These are phyloP conservation scores for Andricus quercusramuli DNA, from an alignment of 2,888 invertebrate species.

Conservation along the genomic window DNA sequence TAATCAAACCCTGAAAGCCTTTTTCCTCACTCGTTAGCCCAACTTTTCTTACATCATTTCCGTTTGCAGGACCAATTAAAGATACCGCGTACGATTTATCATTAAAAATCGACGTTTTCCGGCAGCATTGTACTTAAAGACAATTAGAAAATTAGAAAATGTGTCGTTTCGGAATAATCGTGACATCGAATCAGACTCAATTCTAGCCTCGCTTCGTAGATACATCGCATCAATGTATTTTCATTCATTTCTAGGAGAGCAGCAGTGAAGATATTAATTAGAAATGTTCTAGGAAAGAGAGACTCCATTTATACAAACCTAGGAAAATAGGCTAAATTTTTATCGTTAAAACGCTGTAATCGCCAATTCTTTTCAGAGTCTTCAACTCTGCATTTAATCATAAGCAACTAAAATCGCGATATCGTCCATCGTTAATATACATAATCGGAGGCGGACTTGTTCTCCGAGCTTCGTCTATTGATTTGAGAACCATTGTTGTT, in stretches of 20 bases:
- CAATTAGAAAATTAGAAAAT: conserved; percentile 39
- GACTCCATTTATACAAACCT: conserved; percentile 31
- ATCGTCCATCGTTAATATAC: conserved; percentile 25
- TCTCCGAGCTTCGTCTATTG: neutral
- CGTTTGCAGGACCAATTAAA: conserved; percentile 38
- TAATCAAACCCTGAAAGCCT: conserved; percentile 1
- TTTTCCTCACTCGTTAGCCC: neutral
- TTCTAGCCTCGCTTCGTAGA: conserved; percentile 39
- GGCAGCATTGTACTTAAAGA: conserved; percentile 69
- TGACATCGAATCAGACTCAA: conserved; percentile 38
- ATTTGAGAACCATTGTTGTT: conserved; percentile 3
- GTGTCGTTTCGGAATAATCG: conserved; percentile 26
- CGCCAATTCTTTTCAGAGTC: neutral
- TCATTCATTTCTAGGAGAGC: neutral
- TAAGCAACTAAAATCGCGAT: neutral
- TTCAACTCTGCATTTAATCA: conserved; percentile 9
- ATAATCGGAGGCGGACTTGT: conserved; percentile 6
- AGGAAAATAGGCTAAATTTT: conserved; percentile 22
- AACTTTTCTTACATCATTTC: conserved; percentile 2
- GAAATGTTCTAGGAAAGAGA: conserved; percentile 4
- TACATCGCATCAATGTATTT: conserved; percentile 3
- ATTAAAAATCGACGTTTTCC: conserved; percentile 63
- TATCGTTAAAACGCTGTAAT: neutral
- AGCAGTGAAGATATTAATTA: conserved; percentile 25
- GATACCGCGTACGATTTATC: conserved; percentile 49